These are phyloP conservation scores for Oscheius onirici DNA, from an alignment of 2,888 invertebrate species.

Conservation along the genomic window DNA sequence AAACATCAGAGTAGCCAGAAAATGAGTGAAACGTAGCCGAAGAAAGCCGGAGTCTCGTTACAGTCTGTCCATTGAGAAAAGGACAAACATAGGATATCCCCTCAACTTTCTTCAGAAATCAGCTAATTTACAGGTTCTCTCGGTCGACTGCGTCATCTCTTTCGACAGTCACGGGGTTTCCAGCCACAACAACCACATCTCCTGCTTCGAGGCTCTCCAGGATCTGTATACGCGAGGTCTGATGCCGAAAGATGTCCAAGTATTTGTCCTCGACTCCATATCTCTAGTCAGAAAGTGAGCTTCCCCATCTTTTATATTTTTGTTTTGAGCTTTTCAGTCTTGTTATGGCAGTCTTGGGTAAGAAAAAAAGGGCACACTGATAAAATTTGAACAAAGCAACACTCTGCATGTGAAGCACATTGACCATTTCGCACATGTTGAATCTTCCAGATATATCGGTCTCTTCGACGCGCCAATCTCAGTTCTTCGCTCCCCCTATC, in stretches of 20 bases:
- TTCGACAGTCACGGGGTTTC: constrained; percentile 94
- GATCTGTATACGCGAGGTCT: constrained; percentile 51
- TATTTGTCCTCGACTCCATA: constrained; percentile 70
- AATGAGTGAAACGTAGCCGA: too few species aligned
- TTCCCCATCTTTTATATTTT: not conserved
- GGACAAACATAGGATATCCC: too few species aligned
- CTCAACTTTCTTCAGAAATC: not conserved
- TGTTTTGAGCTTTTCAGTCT: not conserved
- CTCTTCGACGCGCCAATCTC: constrained; percentile 71
- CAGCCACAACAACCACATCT: constrained; percentile 85
- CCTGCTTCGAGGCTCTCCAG: constrained; percentile 62
- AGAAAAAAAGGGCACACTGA: not conserved
- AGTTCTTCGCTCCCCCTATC: constrained; percentile 59
- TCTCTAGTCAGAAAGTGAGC: constrained; percentile 71
- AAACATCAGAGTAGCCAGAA: too few species aligned
- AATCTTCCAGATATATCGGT: constrained; percentile 59
- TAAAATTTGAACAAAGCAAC: not conserved
- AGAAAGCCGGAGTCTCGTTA: too few species aligned
- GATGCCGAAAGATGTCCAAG: constrained; percentile 59
- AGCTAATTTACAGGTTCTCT: constrained; percentile 37
- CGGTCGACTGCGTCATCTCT: constrained; percentile 79
- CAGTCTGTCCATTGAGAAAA: too few species aligned
- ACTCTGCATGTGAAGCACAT: constrained; percentile 9
- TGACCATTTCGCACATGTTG: not conserved
- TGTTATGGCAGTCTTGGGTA: not conserved